phyloP scores from a whole-genome alignment of 2,888 invertebrate species.

The Nemotelus nigrinus region DNA sequence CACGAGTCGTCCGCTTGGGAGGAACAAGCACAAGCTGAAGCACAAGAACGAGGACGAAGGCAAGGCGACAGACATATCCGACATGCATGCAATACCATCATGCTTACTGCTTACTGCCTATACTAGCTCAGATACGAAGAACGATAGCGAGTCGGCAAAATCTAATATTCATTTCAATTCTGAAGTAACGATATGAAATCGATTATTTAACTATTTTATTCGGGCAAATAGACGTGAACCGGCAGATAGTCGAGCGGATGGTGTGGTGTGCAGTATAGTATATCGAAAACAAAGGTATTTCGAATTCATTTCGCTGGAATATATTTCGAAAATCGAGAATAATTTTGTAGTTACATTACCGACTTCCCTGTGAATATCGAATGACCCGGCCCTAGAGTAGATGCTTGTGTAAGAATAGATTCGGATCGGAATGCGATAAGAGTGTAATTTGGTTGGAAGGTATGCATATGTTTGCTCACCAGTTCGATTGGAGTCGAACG shows the following conservation, averaged over 20 bases:
- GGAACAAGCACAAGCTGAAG: background rate
- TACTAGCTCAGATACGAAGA: background rate
- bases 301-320: conserved; percentile 35
- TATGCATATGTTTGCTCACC: too few species aligned
- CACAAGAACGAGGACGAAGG: too few species aligned
- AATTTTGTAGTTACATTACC: conserved; percentile 21
- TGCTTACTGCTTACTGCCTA: too few species aligned
- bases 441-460: background rate
- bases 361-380: conserved; percentile 22
- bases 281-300: conserved; percentile 34
- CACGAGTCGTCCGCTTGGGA: background rate
- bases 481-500: too few species aligned
- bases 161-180: conserved; percentile 42
- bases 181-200: conserved; percentile 41
- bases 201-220: conserved; percentile 41
- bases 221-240: conserved; percentile 36
- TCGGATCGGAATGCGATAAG: conserved; percentile 3
- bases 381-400: background rate
- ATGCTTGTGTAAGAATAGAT: conserved; percentile 20
- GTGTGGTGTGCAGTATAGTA: background rate
- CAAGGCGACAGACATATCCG: too few species aligned
- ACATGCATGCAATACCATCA: too few species aligned
- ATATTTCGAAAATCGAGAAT: conserved; percentile 28
- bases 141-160: conserved; percentile 16
- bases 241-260: background rate